These are phyloP conservation scores for Diadegma fenestrale DNA, from an alignment of 2,888 invertebrate species.

Conservation along the genomic window DNA sequence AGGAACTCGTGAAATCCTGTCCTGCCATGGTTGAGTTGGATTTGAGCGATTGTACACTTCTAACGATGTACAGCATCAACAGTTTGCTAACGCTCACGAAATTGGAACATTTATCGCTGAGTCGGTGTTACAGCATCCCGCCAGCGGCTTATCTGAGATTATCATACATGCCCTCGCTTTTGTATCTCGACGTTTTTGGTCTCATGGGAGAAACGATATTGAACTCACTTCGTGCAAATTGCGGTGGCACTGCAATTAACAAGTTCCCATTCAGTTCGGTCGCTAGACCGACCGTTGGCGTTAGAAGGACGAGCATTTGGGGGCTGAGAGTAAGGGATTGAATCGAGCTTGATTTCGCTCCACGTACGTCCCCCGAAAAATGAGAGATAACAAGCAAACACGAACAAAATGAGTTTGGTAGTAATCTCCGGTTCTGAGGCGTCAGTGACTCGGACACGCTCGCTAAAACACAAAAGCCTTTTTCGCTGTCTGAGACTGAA, in stretches of 20 bases:
- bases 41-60: slow-evolving; percentile 93
- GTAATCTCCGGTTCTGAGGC: slow-evolving; percentile 45
- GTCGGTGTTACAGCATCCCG: slow-evolving; percentile 93
- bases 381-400: neutral
- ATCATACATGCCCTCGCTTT: slow-evolving; percentile 88
- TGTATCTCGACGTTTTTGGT: slow-evolving; percentile 93
- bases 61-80: slow-evolving; percentile 88
- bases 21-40: slow-evolving; percentile 93
- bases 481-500: slow-evolving; percentile 65
- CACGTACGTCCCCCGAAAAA: slow-evolving; percentile 16
- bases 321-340: slow-evolving; percentile 93
- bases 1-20: slow-evolving; percentile 88
- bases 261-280: slow-evolving; percentile 93
- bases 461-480: slow-evolving; percentile 34
- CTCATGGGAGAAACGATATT: slow-evolving; percentile 88
- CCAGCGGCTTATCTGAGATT: slow-evolving; percentile 89
- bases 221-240: slow-evolving; percentile 85
- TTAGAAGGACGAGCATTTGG: slow-evolving; percentile 96
- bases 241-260: slow-evolving; percentile 89
- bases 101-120: slow-evolving; percentile 91
- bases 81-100: slow-evolving; percentile 87
- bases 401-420: slow-evolving; percentile 35
- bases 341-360: slow-evolving; percentile 49
- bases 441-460: neutral
- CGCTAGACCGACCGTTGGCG: slow-evolving; percentile 95